These are phyloP conservation scores for Erethizon dorsatum DNA, from an alignment of 2,797 vertebrate genomes.

Conservation along the genomic window DNA sequence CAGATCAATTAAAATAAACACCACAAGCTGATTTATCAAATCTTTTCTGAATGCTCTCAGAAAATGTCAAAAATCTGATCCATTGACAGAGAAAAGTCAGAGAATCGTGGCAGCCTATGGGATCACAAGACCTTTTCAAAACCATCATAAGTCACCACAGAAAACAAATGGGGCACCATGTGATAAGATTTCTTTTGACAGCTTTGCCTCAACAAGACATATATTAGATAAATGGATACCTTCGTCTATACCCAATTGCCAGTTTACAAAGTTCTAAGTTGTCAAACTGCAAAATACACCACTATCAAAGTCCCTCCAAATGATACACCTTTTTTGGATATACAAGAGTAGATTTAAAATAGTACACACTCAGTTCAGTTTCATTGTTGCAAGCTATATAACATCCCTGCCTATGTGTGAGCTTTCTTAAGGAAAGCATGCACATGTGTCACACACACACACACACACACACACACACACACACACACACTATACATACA, in stretches of 20 bases:
- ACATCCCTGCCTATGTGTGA: slow-evolving; percentile 56
- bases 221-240: slow-evolving; percentile 92
- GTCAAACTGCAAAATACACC: slow-evolving; percentile 91
- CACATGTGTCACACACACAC: rapidly evolving
- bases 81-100: slow-evolving; percentile 93
- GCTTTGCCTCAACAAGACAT: slow-evolving; percentile 92
- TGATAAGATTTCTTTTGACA: slow-evolving; percentile 94
- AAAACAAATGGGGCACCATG: slow-evolving; percentile 94
- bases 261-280: slow-evolving; percentile 92
- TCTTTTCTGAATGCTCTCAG: slow-evolving; percentile 93
- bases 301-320: slow-evolving; percentile 87
- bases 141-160: slow-evolving; percentile 95
- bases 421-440: slow-evolving; percentile 28
- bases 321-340: slow-evolving; percentile 88
- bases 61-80: slow-evolving; percentile 94
- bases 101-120: slow-evolving; percentile 94
- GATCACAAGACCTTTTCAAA: slow-evolving; percentile 96
- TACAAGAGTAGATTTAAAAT: slow-evolving; percentile 85
- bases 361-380: slow-evolving; percentile 67
- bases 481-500: not conserved
- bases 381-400: slow-evolving; percentile 79
- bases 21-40: slow-evolving; percentile 94
- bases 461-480: not conserved
- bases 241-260: slow-evolving; percentile 92
- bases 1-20: slow-evolving; percentile 95